These are phyloP conservation scores for Micropoecilia bifurca DNA, from an alignment of 2,797 vertebrate species.

Conservation along the genomic window DNA sequence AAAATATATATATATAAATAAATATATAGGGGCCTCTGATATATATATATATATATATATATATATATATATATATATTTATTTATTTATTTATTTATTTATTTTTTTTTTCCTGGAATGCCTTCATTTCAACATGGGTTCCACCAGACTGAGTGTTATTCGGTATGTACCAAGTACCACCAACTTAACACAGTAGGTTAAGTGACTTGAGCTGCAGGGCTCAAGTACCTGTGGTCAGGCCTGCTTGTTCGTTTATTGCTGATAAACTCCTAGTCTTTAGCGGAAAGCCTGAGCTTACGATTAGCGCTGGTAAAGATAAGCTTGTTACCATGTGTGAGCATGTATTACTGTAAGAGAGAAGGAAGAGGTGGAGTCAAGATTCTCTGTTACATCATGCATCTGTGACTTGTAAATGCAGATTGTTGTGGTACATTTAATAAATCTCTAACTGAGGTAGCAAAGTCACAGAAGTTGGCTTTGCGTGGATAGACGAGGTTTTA, in stretches of 20 bases:
- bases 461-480: background rate
- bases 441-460: background rate
- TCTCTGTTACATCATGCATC: background rate
- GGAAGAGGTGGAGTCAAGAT: background rate
- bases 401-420: background rate
- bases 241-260: background rate
- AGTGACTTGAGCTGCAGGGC: background rate
- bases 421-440: background rate
- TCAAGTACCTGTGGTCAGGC: background rate
- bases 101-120: background rate
- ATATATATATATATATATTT: too few species aligned
- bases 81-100: too few species aligned
- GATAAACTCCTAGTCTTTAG: background rate
- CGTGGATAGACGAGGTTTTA: background rate
- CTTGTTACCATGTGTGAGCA: background rate
- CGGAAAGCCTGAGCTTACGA: background rate
- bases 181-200: background rate
- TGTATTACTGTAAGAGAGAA: constrained; percentile 1
- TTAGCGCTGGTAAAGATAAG: background rate
- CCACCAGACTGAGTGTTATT: background rate
- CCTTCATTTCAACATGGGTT: background rate
- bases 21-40: too few species aligned
- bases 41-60: too few species aligned
- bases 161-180: background rate
- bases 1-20: too few species aligned